These are phyloP conservation scores for Drosophila persimilis DNA, from an alignment of 1,140 invertebrate species.

Conservation along the genomic window DNA sequence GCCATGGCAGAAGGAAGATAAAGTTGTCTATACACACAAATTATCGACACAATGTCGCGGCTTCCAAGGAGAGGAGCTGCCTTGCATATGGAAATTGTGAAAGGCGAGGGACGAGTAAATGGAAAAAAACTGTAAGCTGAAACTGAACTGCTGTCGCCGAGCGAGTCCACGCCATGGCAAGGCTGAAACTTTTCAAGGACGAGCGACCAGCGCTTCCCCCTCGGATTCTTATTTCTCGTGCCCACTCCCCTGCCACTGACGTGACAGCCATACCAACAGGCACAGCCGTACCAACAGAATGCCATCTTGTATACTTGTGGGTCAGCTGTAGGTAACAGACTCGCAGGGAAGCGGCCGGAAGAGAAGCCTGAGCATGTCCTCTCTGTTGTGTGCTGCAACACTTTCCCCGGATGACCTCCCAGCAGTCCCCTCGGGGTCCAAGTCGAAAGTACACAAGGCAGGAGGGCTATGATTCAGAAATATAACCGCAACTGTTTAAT, in stretches of 20 bases:
- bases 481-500: conserved; percentile 68
- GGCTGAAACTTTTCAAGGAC: conserved; percentile 64
- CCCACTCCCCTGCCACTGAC: conserved; percentile 46
- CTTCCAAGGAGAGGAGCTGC: background rate
- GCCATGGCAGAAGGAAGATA: conserved; percentile 10
- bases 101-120: background rate
- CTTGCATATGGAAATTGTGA: conserved; percentile 49
- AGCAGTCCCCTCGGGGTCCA: background rate
- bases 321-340: background rate
- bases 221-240: conserved; percentile 32
- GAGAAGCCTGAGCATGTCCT: background rate
- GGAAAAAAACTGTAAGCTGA: conserved; percentile 49
- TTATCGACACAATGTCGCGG: conserved; percentile 68
- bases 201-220: conserved; percentile 13
- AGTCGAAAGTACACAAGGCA: conserved; percentile 13
- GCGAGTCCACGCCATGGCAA: conserved; percentile 35
- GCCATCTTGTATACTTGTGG: background rate
- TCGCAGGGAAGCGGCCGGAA: too few species aligned
- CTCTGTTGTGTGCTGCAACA: background rate
- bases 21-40: conserved; percentile 64
- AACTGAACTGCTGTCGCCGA: conserved; percentile 31
- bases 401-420: background rate
- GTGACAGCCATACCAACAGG: conserved; percentile 49
- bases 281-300: background rate
- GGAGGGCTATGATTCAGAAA: conserved; percentile 47